Evolutionary conservation across 2,797 vertebrate species (phyloP).

Genomic region (Rhyacichthys aspro): DNA sequence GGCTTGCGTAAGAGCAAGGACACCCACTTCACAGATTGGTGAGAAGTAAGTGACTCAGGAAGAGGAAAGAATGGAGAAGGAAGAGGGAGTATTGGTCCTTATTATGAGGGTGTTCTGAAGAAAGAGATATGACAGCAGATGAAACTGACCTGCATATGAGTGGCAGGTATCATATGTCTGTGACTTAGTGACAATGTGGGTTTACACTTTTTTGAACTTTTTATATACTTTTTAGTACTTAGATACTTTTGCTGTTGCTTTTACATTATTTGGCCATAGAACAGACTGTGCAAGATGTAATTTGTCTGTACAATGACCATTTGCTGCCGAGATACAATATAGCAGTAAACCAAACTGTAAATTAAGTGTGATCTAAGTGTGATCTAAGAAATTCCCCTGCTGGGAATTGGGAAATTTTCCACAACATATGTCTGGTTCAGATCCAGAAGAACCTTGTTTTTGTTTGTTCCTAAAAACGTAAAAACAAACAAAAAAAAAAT

Average conservation of each 20-base stretch:
- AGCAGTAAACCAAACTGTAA: conserved; percentile 43
- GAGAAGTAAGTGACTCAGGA: conserved; percentile 73
- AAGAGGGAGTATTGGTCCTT: conserved; percentile 8
- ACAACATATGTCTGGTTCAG: neutral
- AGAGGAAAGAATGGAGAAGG: conserved; percentile 21
- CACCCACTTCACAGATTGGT: conserved; percentile 75
- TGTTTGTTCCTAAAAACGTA: no score
- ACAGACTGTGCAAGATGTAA: conserved; percentile 25
- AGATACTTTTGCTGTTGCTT: conserved; percentile 4
- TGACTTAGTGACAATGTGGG: no score
- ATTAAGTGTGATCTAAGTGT: conserved; percentile 44
- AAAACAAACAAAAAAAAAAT: no score
- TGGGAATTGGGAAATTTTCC: conserved; percentile 20
- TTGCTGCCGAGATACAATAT: conserved; percentile 22
- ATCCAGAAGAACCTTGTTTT: neutral
- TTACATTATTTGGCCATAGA: conserved; percentile 39
- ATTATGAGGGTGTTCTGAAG: neutral
- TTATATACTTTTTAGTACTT: no score
- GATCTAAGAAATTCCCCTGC: conserved; percentile 30
- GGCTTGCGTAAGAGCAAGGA: conserved; percentile 73
- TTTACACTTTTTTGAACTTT: no score
- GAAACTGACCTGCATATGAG: no score
- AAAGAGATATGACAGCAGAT: no score
- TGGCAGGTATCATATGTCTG: no score
- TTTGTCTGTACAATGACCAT: conserved; percentile 43